Conservation (phyloP, 2,113 vertebrate genomes). For the Mus pahari region DNA sequence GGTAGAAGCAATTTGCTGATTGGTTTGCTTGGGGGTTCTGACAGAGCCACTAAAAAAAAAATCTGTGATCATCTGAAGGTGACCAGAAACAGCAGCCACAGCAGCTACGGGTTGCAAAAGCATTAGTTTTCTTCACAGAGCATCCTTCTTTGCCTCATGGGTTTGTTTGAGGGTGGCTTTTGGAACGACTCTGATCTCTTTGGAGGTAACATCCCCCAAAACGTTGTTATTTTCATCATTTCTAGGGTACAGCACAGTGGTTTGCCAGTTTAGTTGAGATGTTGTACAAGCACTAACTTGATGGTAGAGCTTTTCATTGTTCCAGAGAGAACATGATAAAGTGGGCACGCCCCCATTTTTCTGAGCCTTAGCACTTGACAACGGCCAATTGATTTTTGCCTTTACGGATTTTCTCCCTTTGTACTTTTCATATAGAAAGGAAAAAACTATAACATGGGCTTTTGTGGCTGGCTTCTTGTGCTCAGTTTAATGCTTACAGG, state of each 20-base stretch:
- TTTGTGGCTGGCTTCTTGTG: neutral
- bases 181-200: neutral
- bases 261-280: neutral
- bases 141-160: neutral
- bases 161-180: neutral
- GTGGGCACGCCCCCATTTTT: neutral
- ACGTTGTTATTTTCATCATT: neutral
- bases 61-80: neutral
- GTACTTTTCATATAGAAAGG: neutral
- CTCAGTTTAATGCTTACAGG: neutral
- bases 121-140: conserved; percentile 8
- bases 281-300: neutral
- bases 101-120: neutral
- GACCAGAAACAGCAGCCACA: neutral
- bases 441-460: neutral
- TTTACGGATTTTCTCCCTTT: conserved; percentile 26
- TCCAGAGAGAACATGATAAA: neutral
- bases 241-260: neutral
- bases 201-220: neutral
- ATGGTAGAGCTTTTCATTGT: neutral
- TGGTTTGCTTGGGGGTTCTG: conserved; percentile 5
- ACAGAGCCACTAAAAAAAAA: conserved; percentile 2
- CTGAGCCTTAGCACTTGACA: neutral
- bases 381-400: neutral
- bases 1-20: conserved; percentile 59